Evolutionary conservation across 2,113 vertebrate genomes (phyloP), one percentile per base, ranked within the genome.

Genomic region (Grus americana): DNA sequence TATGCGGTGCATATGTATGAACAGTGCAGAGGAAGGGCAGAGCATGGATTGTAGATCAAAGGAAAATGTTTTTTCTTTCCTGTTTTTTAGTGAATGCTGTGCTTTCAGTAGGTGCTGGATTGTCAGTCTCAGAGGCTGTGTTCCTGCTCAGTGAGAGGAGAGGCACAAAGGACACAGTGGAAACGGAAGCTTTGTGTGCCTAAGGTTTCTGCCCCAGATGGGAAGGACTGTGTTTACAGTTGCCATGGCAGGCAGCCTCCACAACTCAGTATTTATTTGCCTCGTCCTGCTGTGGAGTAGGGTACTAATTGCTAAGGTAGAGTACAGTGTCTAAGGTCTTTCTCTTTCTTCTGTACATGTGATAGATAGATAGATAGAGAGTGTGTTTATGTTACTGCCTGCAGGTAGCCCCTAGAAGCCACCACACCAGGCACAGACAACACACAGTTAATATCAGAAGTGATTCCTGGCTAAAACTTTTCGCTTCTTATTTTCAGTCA

Each of bases 11-110:
- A 61, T 81, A 59, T 75, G 57, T 74, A 89, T 44, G 50, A 95
- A 40, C 38, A 90, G 26, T 40, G 54, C 55, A 72, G 30, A 94
- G 46, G 88, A 86, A 92, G 55, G 49, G 71, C 46, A 95, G 58
- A 94, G 42, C 71, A 86, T 32, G 29, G 36, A 79, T 29, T 88
- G 30, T 29, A 93, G 44, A 90, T 92, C 44, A 96, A 93, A 90
- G 36, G 7, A 82, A 86, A 75, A 70, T 0, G 0, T 20, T 74
- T 76, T 80, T 89, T 24, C 27, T 87, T 85, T 72, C 46, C 49
- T 2, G 0, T 57, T 85, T 79, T 83, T 85, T 19, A 62, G 15
- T 46, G 38, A 79, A 62, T 54, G 24, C 38, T 57, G 8, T 65
- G 83, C 32, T 73, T 93, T 88, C 16, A 27, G 49, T 52, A 72